These are phyloP conservation scores for Sakesphorus luctuosus DNA, from an alignment of 2,113 vertebrate genomes.

Conservation along the genomic window DNA sequence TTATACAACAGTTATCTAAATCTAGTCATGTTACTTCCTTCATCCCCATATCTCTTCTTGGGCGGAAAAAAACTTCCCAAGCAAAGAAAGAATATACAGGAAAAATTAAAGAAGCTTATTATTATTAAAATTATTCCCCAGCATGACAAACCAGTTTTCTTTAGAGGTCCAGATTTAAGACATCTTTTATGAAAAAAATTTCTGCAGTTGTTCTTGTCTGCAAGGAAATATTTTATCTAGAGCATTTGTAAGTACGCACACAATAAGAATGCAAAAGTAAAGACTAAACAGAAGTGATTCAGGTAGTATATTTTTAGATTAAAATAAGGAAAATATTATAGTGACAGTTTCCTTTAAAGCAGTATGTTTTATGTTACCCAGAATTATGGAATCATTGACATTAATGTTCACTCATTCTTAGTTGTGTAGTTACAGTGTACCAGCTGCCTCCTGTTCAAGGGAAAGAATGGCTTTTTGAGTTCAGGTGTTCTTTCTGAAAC, in stretches of 20 bases:
- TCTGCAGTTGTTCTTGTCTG: background rate
- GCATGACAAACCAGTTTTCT: background rate
- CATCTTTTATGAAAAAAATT: background rate
- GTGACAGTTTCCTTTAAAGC: background rate
- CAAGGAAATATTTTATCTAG: background rate
- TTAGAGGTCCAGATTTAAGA: background rate
- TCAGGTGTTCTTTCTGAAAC: background rate
- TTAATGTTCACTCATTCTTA: background rate
- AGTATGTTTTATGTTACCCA: background rate
- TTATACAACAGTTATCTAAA: conserved; percentile 15
- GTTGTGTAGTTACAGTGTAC: background rate
- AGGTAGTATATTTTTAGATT: background rate
- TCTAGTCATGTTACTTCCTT: background rate
- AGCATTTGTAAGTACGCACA: background rate
- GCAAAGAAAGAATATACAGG: background rate
- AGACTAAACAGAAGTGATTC: background rate
- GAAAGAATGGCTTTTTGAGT: background rate
- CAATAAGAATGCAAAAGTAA: background rate
- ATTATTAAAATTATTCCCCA: background rate
- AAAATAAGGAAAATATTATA: background rate
- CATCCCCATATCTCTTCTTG: background rate
- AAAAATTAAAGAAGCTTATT: background rate
- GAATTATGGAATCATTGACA: background rate
- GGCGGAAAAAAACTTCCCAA: background rate
- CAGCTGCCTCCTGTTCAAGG: background rate